Conservation (phyloP, 2,888 invertebrate genomes). For the Archaeoteleia sp. region DNA sequence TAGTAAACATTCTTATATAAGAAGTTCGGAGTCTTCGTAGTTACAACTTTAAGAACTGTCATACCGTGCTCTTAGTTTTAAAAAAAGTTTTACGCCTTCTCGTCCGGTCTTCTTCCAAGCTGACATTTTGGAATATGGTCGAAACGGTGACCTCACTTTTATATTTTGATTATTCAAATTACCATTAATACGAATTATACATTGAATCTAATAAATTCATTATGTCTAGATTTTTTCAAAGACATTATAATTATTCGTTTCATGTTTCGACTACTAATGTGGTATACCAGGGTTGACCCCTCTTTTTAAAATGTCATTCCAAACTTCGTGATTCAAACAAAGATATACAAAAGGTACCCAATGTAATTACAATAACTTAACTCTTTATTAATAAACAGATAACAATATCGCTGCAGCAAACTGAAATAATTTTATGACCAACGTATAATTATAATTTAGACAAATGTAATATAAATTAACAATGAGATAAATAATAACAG, state of each 20-base stretch:
- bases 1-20: slow-evolving; percentile 56
- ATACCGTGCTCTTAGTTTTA: slow-evolving; percentile 68
- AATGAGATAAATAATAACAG: slow-evolving; percentile 11
- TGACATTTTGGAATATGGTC: not conserved
- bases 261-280: slow-evolving; percentile 46
- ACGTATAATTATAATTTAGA: slow-evolving; percentile 11
- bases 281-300: slow-evolving; percentile 55
- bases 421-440: not conserved
- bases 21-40: slow-evolving; percentile 46
- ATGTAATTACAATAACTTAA: slow-evolving; percentile 1
- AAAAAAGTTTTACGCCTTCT: slow-evolving; percentile 46
- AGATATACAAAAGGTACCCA: slow-evolving; percentile 26
- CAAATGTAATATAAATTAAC: slow-evolving; percentile 40
- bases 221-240: slow-evolving; percentile 53
- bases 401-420: too few species aligned
- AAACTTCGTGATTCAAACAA: slow-evolving; percentile 47
- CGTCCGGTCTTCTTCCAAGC: slow-evolving; percentile 10
- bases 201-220: slow-evolving; percentile 60
- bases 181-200: slow-evolving; percentile 61
- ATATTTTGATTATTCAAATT: slow-evolving; percentile 43
- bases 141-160: slow-evolving; percentile 25
- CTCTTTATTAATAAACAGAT: not conserved
- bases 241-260: slow-evolving; percentile 54
- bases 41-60: slow-evolving; percentile 66
- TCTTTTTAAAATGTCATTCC: slow-evolving; percentile 47